Evolutionary conservation across 1,140 invertebrate species (phyloP), one percentile per base, ranked within the genome.

Genomic region (Orius insidiosus): DNA sequence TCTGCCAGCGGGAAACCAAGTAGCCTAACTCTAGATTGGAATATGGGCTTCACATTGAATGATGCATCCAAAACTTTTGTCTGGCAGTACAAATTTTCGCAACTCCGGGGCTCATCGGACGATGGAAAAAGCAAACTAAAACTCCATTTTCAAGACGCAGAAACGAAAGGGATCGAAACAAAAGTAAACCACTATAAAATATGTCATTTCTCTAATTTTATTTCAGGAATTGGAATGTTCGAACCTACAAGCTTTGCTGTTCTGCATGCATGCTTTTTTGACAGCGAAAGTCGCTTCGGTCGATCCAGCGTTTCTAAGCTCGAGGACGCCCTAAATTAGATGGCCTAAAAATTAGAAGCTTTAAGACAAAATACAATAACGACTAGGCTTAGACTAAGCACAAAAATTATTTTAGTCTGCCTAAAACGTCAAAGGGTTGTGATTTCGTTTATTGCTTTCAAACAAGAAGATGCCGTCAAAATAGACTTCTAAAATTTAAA

Each of bases 211-310:
- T 3, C 9, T 36, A 3, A 36, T 36, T 36, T 15, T 36, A 3
- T 36, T 70, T 34, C 67, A 95, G 89, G 89, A 94, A 71, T 65
- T 97, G 60, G 87, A 93, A 65, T 94, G 89, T 61, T 79, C 86
- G 50, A 83, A 85, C 46, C 70, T 95, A 44, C 85, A 93, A 60
- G 84, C 82, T 60, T 68, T 95, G 51, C 70, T 95, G 19, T 95
- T 87, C 68, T 94, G 87, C 61, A 90, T 96, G 79, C 88, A 96
- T 66, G 85, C 90, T 30, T 96, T 96, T 69, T 71, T 89, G 39
- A 89, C 84, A 33, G 85, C 85, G 49, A 88, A 88, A 68, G 82
- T 89, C 47, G 85, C 84, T 9, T 85, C 82, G 6, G 83, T 89
- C 18, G 85, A 89, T 69, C 84, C 85, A 45, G 79, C 80, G 52